Evolutionary conservation across 2,797 vertebrate genomes (phyloP), one percentile per base, ranked within the genome.

Genomic region (Hoplostethus atlanticus): DNA sequence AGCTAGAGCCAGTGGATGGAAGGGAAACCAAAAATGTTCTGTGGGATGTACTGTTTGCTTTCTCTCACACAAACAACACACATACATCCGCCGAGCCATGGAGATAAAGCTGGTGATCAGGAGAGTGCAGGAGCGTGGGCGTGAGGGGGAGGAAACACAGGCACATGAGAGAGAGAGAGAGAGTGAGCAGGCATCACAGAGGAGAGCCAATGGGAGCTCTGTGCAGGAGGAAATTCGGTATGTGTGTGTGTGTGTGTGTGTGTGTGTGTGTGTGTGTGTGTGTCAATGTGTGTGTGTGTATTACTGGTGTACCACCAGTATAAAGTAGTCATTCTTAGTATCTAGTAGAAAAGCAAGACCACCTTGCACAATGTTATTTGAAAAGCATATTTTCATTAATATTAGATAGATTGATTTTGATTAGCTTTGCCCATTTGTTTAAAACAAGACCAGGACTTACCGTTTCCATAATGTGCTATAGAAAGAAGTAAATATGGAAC

Each of bases 261-360:
- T 46, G 73, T 17, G 11, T 48, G 55, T 73, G 17, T 59, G 25
- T 60, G 25, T 58, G 42, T 40, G 66, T 47, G 34, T 59, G 9
- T 42, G 8, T 7, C 25, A 7, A 36, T 36, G 5, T 57, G 30
- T 51, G 47, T 42, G 21, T 61, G 13, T 40, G 28, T 36, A 44
- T 46, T 25, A 40, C 46, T 58, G 59, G 17, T 57, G 63, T 62
- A 64, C 36, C 50, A 51, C 66, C 51, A 68, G 70, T 77, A 85
- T 80, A 87, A 87, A 86, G 72, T 65, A 11, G 53, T 77, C 68
- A 79, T 78, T 83, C 74, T 85, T 79, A 82, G 73, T 70, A 73
- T 78, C 78, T 85, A 86, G 79, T 64, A 79, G 62, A 21, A 28
- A 74, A 73, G 38, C 65, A 54, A 28, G 73, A 75, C 42, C 65